Percentiles rank a stretch among this genome's conserved stretches.
Evolutionary conservation across 2,113 vertebrate genomes (phyloP).

Genomic region (Perca fluviatilis): DNA sequence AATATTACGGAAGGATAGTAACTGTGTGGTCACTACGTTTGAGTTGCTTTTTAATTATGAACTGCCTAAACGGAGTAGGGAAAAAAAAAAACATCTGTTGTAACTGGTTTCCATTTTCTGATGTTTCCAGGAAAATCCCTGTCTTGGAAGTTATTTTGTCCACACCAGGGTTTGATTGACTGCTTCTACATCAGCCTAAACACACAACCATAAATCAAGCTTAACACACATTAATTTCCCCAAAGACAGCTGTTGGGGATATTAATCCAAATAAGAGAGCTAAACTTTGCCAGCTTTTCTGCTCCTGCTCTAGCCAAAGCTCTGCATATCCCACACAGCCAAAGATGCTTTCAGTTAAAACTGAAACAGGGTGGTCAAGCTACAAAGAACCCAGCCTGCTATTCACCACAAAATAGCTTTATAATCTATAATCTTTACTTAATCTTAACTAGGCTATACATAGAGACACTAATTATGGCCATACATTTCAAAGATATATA

Average conservation of each 20-base stretch:
- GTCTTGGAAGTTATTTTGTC: neutral
- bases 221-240: slow-evolving; percentile 75
- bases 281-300: slow-evolving; percentile 50
- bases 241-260: slow-evolving; percentile 71
- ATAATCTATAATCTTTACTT: neutral
- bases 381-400: slow-evolving; percentile 39
- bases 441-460: neutral
- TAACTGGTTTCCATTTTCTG: neutral
- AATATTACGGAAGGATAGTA: neutral
- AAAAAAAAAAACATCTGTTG: neutral
- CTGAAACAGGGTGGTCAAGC: slow-evolving; percentile 33
- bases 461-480: slow-evolving; percentile 9
- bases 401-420: slow-evolving; percentile 32
- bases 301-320: slow-evolving; percentile 48
- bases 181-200: neutral
- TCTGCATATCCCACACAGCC: slow-evolving; percentile 45
- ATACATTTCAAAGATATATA: neutral
- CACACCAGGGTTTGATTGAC: neutral
- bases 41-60: neutral
- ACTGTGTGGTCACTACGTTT: neutral
- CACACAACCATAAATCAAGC: neutral
- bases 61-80: neutral
- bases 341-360: slow-evolving; percentile 68
- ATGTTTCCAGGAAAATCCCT: neutral
- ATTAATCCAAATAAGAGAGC: slow-evolving; percentile 72